A percentile compares a stretch with the other conserved stretches of the same genome.
Evolutionary conservation across 2,797 vertebrate species (phyloP).

Genomic region (Bradypodion ventrale): DNA sequence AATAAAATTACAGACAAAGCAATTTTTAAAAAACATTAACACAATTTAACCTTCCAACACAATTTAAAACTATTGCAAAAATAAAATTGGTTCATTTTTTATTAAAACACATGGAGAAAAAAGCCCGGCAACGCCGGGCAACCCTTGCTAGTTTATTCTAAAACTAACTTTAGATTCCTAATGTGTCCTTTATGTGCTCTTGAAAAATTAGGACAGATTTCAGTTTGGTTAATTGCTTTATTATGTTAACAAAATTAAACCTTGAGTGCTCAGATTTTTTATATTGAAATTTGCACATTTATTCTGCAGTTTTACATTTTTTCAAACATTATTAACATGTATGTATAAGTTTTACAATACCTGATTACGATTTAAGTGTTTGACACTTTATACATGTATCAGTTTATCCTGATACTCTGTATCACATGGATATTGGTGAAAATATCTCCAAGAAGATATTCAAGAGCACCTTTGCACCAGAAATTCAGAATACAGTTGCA

Average conservation of each 20-base stretch:
- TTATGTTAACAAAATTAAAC: conserved; percentile 68
- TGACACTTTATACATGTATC: conserved; percentile 74
- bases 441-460: conserved; percentile 64
- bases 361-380: conserved; percentile 74
- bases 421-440: conserved; percentile 51
- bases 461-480: conserved; percentile 65
- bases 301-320: conserved; percentile 74
- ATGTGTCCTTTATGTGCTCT: conserved; percentile 37
- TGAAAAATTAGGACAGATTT: conserved; percentile 66
- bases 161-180: not conserved
- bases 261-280: conserved; percentile 66
- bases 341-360: conserved; percentile 78
- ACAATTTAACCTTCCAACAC: too few relatives aligned
- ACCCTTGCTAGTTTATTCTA: not conserved
- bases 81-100: too few relatives aligned
- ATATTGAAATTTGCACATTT: conserved; percentile 70
- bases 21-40: too few relatives aligned
- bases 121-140: too few relatives aligned
- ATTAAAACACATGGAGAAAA: too few relatives aligned
- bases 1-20: too few relatives aligned
- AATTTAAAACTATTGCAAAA: too few relatives aligned
- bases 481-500: conserved; percentile 49
- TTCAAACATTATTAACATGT: conserved; percentile 73
- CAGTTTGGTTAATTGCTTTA: conserved; percentile 75
- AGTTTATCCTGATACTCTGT: conserved; percentile 76